Conservation (phyloP, 2,113 vertebrate species). For the Trematocara zebra region DNA sequence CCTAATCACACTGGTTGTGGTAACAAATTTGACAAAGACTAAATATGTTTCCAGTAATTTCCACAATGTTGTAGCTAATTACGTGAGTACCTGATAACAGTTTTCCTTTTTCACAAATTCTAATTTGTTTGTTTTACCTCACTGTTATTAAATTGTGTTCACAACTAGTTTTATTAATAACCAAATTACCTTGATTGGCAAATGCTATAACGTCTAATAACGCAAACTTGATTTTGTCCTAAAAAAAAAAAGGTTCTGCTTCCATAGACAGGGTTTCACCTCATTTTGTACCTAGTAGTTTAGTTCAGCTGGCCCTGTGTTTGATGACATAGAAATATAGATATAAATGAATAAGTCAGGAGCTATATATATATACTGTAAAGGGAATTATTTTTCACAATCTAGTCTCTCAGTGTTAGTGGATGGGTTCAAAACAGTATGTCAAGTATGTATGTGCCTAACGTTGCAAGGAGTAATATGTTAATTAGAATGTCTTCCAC, state of each 20-base stretch:
- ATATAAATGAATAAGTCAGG: neutral
- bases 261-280: neutral
- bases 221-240: neutral
- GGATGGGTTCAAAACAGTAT: neutral
- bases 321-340: neutral
- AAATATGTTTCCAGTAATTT: neutral
- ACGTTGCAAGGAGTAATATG: neutral
- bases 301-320: neutral
- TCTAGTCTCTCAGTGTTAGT: neutral
- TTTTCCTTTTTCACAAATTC: neutral
- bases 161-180: neutral
- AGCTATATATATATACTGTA: neutral
- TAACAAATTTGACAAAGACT: neutral
- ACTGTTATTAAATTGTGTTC: neutral
- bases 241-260: neutral
- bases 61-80: neutral
- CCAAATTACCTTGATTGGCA: neutral
- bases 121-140: neutral
- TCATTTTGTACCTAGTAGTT: neutral
- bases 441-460: neutral
- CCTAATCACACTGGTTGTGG: neutral
- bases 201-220: neutral
- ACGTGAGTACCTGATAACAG: neutral
- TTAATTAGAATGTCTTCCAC: constrained; percentile 17
- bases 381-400: neutral